phyloP scores from a whole-genome alignment of 2,888 invertebrate species.

The Amphiduros pacificus region DNA sequence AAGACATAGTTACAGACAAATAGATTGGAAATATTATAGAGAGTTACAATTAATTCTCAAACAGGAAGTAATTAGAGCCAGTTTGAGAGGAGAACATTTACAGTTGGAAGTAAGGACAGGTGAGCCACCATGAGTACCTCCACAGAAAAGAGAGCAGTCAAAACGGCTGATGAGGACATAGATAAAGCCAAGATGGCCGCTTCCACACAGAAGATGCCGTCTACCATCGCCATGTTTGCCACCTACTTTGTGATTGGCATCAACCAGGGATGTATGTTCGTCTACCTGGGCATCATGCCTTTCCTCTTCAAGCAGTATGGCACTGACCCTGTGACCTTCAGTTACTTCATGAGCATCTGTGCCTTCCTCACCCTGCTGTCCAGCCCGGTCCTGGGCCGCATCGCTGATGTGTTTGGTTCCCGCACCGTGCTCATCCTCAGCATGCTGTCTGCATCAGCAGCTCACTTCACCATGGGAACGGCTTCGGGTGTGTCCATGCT shows the following conservation, averaged over 20 bases:
- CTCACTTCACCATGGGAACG: not conserved
- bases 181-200: too few species aligned
- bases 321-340: conserved; percentile 7
- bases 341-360: not conserved
- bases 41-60: too few species aligned
- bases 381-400: conserved; percentile 3
- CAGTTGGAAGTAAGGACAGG: too few species aligned
- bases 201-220: too few species aligned
- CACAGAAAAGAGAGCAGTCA: too few species aligned
- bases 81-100: too few species aligned
- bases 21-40: too few species aligned
- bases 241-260: not conserved
- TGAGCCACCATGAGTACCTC: too few species aligned
- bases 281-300: conserved; percentile 11
- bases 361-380: conserved; percentile 3
- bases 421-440: conserved; percentile 3
- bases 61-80: too few species aligned
- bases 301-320: conserved; percentile 7
- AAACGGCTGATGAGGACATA: too few species aligned
- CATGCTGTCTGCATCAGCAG: not conserved
- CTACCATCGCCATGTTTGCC: not conserved
- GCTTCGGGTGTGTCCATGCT: conserved; percentile 2
- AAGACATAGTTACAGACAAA: too few species aligned
- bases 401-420: conserved; percentile 9
- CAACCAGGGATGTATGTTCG: conserved; percentile 6